phyloP scores from a whole-genome alignment of 2,113 vertebrate genomes.

The Pseudois nayaur region DNA sequence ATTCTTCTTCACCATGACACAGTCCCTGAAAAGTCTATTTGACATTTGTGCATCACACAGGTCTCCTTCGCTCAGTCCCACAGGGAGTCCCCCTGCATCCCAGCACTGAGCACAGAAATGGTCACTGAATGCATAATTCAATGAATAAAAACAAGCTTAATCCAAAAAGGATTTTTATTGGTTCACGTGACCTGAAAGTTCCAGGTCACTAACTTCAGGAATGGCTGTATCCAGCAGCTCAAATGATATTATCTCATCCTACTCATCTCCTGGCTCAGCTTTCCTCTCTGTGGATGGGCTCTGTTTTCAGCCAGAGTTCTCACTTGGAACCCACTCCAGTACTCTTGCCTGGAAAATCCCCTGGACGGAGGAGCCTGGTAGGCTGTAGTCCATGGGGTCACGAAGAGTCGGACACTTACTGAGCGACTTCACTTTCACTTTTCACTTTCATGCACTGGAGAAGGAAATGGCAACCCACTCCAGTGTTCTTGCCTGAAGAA shows the following conservation, averaged over 20 bases:
- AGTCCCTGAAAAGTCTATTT: not conserved
- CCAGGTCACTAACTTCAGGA: not conserved
- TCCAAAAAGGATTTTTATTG: not conserved
- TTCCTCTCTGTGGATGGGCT: not conserved
- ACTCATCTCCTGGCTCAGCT: not conserved
- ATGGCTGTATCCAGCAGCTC: not conserved
- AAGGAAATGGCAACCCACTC: too few relatives aligned
- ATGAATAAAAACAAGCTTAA: not conserved
- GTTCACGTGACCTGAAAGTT: not conserved
- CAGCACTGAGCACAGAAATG: not conserved
- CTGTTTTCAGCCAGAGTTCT: not conserved
- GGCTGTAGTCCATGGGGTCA: too few relatives aligned
- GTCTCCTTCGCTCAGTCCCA: not conserved
- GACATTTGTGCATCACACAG: not conserved
- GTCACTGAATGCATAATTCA: not conserved
- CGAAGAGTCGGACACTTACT: too few relatives aligned
- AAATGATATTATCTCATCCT: not conserved
- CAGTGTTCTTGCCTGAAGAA: too few relatives aligned
- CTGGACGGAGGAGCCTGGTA: too few relatives aligned
- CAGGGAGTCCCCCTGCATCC: not conserved
- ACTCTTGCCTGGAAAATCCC: too few relatives aligned
- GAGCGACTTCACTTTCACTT: too few relatives aligned
- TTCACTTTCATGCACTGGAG: too few relatives aligned
- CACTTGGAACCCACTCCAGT: not conserved
- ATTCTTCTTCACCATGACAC: not conserved